These are phyloP conservation scores for Cantharis flavilabris DNA, from an alignment of 2,888 invertebrate genomes.

Conservation along the genomic window DNA sequence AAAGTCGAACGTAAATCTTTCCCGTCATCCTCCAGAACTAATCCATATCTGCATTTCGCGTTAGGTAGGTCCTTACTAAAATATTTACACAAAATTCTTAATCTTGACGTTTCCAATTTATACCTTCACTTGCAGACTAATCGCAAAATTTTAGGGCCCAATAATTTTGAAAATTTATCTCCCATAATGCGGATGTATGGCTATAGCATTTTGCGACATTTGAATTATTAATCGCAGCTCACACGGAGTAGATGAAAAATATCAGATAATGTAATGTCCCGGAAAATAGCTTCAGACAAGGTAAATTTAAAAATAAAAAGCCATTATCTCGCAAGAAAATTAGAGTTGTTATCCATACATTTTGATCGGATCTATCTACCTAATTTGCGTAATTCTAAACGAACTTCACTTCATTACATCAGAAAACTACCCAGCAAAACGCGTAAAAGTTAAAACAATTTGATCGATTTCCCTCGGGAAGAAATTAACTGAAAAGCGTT, in stretches of 20 bases:
- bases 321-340: neutral
- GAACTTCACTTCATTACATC: neutral
- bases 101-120: neutral
- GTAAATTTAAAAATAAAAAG: neutral
- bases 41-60: neutral
- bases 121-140: neutral
- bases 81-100: neutral
- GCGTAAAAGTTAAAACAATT: neutral
- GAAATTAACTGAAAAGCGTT: neutral
- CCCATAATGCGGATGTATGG: neutral
- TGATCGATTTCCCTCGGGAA: neutral
- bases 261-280: neutral
- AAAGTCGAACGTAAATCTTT: neutral
- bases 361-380: neutral
- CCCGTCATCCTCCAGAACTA: neutral
- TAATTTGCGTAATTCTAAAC: neutral
- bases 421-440: neutral
- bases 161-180: neutral
- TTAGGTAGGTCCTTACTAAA: neutral
- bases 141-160: neutral
- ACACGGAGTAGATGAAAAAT: neutral
- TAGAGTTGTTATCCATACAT: neutral
- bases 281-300: neutral
- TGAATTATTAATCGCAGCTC: neutral
- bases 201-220: neutral